Evolutionary conservation across 2,888 invertebrate species (phyloP).

Genomic region (Callinectes sapidus): DNA sequence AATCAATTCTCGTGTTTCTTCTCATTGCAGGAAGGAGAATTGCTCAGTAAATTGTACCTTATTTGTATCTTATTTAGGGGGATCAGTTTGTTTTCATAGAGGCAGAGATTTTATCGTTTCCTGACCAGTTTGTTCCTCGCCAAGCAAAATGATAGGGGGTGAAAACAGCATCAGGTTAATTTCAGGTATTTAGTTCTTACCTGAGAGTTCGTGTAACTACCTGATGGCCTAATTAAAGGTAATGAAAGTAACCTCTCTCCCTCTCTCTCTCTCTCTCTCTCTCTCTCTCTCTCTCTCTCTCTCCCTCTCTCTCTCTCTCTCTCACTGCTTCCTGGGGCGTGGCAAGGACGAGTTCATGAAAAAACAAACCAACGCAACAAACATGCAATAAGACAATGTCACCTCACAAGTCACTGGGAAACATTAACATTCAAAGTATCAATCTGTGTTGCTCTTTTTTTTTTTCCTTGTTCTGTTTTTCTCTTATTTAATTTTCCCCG

Average conservation of each 20-base stretch:
- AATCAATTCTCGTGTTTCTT: too few species aligned
- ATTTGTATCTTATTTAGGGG: too few species aligned
- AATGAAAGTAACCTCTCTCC: not conserved
- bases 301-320: too few species aligned
- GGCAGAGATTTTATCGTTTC: not conserved
- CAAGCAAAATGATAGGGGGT: not conserved
- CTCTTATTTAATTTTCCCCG: too few species aligned
- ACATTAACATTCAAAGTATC: not conserved
- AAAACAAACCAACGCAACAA: not conserved
- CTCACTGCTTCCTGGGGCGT: not conserved
- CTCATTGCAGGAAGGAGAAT: too few species aligned
- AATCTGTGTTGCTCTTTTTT: not conserved
- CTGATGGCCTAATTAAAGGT: not conserved
- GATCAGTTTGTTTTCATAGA: not conserved
- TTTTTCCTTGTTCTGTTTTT: not conserved
- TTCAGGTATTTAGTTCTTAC: not conserved
- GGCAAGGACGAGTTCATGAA: not conserved
- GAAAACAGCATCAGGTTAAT: not conserved
- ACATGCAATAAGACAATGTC: not conserved
- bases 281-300: not conserved
- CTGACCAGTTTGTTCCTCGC: not conserved
- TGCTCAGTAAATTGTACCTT: too few species aligned
- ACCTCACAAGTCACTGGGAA: not conserved
- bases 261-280: conserved; percentile 1
- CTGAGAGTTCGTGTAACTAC: not conserved